Conservation (phyloP, 2,888 invertebrate species). For the Meteorus colon region DNA sequence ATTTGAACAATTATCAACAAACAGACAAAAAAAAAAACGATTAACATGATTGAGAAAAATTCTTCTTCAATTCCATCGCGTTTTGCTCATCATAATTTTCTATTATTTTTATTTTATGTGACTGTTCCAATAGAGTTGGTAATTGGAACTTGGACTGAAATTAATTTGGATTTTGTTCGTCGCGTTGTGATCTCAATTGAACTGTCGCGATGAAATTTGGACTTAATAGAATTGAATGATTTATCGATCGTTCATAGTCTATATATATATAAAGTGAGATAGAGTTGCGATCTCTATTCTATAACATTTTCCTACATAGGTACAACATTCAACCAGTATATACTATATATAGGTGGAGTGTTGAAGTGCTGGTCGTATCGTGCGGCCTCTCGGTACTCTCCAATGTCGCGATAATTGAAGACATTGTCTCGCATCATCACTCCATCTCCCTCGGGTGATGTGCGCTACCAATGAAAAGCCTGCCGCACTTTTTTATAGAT, state of each 20-base stretch:
- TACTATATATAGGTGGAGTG: background rate
- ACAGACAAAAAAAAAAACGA: too few species aligned
- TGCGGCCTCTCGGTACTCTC: constrained; percentile 27
- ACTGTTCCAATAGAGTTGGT: background rate
- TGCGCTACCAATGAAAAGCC: constrained; percentile 51
- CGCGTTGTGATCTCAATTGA: constrained; percentile 49
- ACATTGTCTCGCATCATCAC: constrained; percentile 54
- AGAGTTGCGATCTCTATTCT: background rate
- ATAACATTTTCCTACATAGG: constrained; percentile 1
- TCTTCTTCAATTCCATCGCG: too few species aligned
- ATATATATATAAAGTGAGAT: constrained; percentile 12
- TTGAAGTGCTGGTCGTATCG: constrained; percentile 23
- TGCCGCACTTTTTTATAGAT: constrained; percentile 27
- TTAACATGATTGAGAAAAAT: too few species aligned
- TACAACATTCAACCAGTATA: constrained; percentile 3
- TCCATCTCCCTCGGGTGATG: constrained; percentile 38
- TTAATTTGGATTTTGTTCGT: constrained; percentile 35
- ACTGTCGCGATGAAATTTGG: constrained; percentile 51
- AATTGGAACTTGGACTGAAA: constrained; percentile 3
- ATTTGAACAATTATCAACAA: too few species aligned
- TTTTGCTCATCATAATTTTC: too few species aligned
- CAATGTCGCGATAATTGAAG: constrained; percentile 51
- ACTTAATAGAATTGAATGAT: constrained; percentile 52
- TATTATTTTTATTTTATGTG: background rate
- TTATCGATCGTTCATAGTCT: constrained; percentile 44